Conservation (phyloP, 1,140 invertebrate genomes). For the Dysdera silvatica region DNA sequence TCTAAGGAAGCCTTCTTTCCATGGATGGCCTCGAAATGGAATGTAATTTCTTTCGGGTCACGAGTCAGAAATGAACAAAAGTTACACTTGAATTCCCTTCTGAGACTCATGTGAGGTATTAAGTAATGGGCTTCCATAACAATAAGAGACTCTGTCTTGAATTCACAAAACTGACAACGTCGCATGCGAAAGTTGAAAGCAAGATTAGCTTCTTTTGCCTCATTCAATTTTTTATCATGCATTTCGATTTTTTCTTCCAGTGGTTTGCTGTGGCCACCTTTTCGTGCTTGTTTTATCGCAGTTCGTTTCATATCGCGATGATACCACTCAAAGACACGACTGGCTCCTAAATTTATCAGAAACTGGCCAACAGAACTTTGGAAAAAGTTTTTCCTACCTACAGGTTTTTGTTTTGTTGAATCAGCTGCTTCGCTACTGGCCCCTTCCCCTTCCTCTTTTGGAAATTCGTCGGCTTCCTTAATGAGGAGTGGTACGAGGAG, state of each 20-base stretch:
- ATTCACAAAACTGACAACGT: slow-evolving; percentile 84
- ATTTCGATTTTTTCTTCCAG: slow-evolving; percentile 71
- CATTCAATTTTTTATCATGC: slow-evolving; percentile 66
- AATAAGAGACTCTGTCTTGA: slow-evolving; percentile 79
- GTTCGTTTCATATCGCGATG: slow-evolving; percentile 79
- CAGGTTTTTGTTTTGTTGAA: neutral
- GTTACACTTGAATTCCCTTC: slow-evolving; percentile 59
- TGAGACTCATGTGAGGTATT: slow-evolving; percentile 80
- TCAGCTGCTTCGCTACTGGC: slow-evolving; percentile 2
- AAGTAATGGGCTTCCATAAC: slow-evolving; percentile 84
- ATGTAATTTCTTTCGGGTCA: slow-evolving; percentile 76
- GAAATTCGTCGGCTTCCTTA: slow-evolving; percentile 30
- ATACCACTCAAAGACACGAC: slow-evolving; percentile 84
- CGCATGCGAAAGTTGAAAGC: slow-evolving; percentile 68
- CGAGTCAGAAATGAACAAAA: slow-evolving; percentile 75
- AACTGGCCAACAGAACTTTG: slow-evolving; percentile 81
- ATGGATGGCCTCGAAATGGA: slow-evolving; percentile 85
- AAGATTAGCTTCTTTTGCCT: slow-evolving; percentile 54
- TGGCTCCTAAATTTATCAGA: slow-evolving; percentile 82
- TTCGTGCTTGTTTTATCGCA: slow-evolving; percentile 63
- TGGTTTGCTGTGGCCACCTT: slow-evolving; percentile 47
- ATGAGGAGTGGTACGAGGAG: slow-evolving; percentile 35
- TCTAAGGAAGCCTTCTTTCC: slow-evolving; percentile 73
- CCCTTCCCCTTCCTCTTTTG: slow-evolving; percentile 16
- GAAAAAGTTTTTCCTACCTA: slow-evolving; percentile 54